Evolutionary conservation across 1,140 invertebrate species (phyloP).

Genomic region (Daktulosphaira vitifoliae): DNA sequence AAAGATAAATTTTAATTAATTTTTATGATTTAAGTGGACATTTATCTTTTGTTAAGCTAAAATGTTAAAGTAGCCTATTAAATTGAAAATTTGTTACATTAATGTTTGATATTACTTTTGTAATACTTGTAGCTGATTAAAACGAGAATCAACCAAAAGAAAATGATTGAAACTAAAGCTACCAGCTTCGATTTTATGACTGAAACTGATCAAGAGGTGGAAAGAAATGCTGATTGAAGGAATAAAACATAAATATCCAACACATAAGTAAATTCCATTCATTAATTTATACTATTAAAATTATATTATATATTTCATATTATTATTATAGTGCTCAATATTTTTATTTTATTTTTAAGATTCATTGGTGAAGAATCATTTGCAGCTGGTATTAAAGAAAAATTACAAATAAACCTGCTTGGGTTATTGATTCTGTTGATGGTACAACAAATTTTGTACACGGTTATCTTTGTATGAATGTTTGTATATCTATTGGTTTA

Average conservation of each 20-base stretch:
- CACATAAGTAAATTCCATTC: slow-evolving; percentile 79
- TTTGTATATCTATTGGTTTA: slow-evolving; percentile 64
- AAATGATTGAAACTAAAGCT: slow-evolving; percentile 63
- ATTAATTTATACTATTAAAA: too few species aligned
- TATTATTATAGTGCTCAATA: background rate
- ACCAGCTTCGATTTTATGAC: slow-evolving; percentile 90
- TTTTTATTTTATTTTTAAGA: slow-evolving; percentile 47
- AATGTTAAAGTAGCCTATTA: too few species aligned
- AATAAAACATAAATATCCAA: slow-evolving; percentile 66
- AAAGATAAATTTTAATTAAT: too few species aligned
- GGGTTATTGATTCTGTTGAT: slow-evolving; percentile 93
- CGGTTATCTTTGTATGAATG: slow-evolving; percentile 65
- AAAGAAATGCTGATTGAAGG: slow-evolving; percentile 74
- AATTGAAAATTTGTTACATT: too few species aligned
- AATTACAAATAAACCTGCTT: slow-evolving; percentile 86
- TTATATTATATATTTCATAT: too few species aligned
- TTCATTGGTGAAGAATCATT: slow-evolving; percentile 95
- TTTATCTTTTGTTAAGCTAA: too few species aligned
- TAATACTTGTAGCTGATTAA: slow-evolving; percentile 19
- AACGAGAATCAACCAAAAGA: slow-evolving; percentile 44
- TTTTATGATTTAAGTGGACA: too few species aligned
- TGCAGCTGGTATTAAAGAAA: slow-evolving; percentile 58
- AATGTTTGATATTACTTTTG: too few species aligned
- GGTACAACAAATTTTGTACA: slow-evolving; percentile 90
- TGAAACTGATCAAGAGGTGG: slow-evolving; percentile 88